These are phyloP conservation scores for Stigmatopora argus DNA, from an alignment of 2,113 vertebrate genomes.

Conservation along the genomic window DNA sequence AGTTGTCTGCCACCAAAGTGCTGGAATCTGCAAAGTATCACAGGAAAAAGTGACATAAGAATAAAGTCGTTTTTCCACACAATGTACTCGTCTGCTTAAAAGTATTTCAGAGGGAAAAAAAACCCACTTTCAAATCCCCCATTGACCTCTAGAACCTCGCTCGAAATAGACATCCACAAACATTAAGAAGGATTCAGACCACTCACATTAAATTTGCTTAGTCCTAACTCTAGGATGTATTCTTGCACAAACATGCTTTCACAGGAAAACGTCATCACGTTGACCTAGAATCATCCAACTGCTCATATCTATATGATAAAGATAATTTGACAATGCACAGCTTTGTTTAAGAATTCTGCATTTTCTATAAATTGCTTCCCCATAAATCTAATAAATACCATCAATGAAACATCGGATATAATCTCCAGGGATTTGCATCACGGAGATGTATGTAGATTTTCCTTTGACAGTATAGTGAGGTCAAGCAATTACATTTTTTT, in stretches of 20 bases:
- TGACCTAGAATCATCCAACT: constrained; percentile 12
- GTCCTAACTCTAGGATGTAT: constrained; percentile 37
- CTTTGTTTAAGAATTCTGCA: constrained; percentile 4
- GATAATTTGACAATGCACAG: neutral
- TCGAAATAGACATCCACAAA: constrained; percentile 27
- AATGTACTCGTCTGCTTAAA: constrained; percentile 10
- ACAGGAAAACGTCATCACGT: constrained; percentile 9
- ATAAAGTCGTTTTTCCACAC: neutral
- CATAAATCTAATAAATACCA: constrained; percentile 13
- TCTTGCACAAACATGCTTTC: constrained; percentile 10
- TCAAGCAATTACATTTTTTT: constrained; percentile 19
- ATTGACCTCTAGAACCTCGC: constrained; percentile 27
- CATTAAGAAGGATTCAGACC: constrained; percentile 37
- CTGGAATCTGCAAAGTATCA: constrained; percentile 24
- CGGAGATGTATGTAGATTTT: constrained; percentile 8
- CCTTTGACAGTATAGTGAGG: constrained; percentile 21
- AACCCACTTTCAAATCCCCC: constrained; percentile 3
- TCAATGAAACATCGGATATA: constrained; percentile 7
- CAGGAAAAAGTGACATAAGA: neutral
- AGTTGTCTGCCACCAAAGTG: constrained; percentile 6
- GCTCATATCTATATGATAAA: constrained; percentile 9
- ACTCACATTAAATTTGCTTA: constrained; percentile 40
- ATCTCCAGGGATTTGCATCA: constrained; percentile 24
- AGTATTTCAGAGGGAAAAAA: constrained; percentile 16
- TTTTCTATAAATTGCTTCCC: constrained; percentile 6